Percentiles rank a stretch among this genome's conserved stretches.
Conservation (phyloP, 1,140 invertebrate genomes). For the Harlomillsia oculata region DNA sequence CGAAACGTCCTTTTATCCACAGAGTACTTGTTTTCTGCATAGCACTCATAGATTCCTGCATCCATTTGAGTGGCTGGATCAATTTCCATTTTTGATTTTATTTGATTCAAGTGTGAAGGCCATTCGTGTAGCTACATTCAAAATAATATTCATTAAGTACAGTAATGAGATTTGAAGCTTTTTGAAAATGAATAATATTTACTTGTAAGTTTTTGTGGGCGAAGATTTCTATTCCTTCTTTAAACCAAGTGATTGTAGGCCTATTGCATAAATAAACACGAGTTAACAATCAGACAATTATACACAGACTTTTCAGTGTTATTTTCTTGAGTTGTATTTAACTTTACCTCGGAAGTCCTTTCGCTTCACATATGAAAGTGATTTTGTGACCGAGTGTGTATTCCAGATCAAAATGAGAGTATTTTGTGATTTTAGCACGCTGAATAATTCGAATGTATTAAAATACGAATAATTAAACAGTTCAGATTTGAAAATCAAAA, state of each 20-base stretch:
- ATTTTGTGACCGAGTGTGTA: conserved; percentile 88
- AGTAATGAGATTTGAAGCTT: neutral
- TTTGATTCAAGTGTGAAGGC: conserved; percentile 63
- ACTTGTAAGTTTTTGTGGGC: conserved; percentile 79
- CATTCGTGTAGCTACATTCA: conserved; percentile 68
- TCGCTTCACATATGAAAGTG: conserved; percentile 76
- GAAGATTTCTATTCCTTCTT: conserved; percentile 81
- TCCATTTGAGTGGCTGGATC: conserved; percentile 89
- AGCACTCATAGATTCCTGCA: conserved; percentile 79
- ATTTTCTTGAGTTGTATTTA: conserved; percentile 25
- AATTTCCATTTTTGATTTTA: conserved; percentile 87
- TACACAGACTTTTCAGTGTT: neutral
- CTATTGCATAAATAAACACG: conserved; percentile 39
- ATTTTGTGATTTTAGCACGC: conserved; percentile 81
- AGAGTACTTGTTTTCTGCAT: conserved; percentile 78
- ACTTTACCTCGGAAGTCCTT: conserved; percentile 69
- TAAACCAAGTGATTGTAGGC: conserved; percentile 84
- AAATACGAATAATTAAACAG: neutral
- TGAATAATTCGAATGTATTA: conserved; percentile 43
- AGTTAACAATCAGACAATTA: neutral
- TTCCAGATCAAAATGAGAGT: conserved; percentile 86
- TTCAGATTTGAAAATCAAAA: neutral
- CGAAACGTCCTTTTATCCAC: conserved; percentile 43
- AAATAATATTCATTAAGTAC: neutral
- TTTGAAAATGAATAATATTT: conserved; percentile 18